Base-by-base conservation (phyloP, 2,888 invertebrate species). In the Candidula unifasciata region DNA sequence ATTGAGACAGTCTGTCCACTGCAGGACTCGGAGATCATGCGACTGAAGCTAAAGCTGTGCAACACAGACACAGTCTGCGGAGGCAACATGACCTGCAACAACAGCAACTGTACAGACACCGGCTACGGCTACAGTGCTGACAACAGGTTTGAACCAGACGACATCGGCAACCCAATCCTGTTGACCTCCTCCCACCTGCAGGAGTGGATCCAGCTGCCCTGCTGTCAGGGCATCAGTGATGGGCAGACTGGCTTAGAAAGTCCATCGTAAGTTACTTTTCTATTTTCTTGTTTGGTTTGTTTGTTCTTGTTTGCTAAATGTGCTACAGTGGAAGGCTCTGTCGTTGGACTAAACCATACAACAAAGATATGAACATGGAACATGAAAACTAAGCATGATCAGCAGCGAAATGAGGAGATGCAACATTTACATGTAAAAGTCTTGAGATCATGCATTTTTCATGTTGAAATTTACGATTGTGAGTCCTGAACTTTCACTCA, bases 21-120 rank as follows among this genome's bases (percentile, higher is more conserved):
- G 16, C 74, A 84, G 84, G 84, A 84, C 44, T 73, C 80, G 16
- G 84, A 84, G 66, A 76, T 84, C 13, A 84, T 84, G 84, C 73
- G 84, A 0, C 35, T 84, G 54, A 84, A 84, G 64, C 33, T 84
- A 37, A 35, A 80, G 24, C 76, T 84, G 37, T 84, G 84, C 24
- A 84, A 69, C 30, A 79, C 80, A 8, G 84, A 84, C 21, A 74
- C 16, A 52, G 54, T 54, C 5, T 64, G 77, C 60, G 30, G 69
- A 3, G 21, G 57, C 44, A 74, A 64, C 30, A 3, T 16, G 6
- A 71, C 60, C 27, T 71, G 57, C 24, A 64, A 44, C 73, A 82
- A 64, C 82, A 73, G 35, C 37, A 82, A 30, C 69, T 54, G 27
- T 35, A 52, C 54, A n/a, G 80, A 68, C 24, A 2, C 1, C 1